phyloP scores from a whole-genome alignment of 2,113 vertebrate species.

The Nesospiza acunhae region DNA sequence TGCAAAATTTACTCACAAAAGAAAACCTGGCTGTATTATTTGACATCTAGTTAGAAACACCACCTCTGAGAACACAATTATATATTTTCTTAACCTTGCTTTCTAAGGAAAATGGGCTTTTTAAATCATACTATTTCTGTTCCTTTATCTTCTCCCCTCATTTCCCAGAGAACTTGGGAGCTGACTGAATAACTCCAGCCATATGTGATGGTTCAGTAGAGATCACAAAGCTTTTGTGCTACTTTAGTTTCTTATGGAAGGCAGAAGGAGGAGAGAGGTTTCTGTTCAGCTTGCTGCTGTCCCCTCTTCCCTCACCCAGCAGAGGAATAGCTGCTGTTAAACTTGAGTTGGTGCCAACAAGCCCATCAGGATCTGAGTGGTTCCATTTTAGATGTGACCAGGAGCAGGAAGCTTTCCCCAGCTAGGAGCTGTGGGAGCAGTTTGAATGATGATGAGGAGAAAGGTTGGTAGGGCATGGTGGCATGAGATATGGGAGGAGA shows the following conservation, averaged over 20 bases:
- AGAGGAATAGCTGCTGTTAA: background rate
- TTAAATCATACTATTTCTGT: background rate
- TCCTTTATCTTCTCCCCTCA: background rate
- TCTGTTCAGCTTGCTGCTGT: background rate
- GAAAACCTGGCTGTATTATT: background rate
- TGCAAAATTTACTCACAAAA: background rate
- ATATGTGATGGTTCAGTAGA: background rate
- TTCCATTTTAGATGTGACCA: background rate
- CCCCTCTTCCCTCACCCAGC: background rate
- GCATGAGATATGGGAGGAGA: background rate
- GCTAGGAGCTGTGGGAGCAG: background rate
- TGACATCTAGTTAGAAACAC: background rate
- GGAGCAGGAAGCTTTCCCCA: background rate
- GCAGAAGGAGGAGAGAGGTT: background rate
- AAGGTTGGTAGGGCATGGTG: background rate
- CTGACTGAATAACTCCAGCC: background rate
- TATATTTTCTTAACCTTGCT: background rate
- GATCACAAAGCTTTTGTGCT: background rate
- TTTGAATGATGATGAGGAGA: background rate
- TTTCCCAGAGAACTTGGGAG: background rate
- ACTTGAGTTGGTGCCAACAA: background rate
- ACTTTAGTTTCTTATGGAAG: background rate
- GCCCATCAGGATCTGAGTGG: background rate
- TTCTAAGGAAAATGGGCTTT: background rate
- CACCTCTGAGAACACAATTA: rapidly evolving